phyloP scores from a whole-genome alignment of 2,113 vertebrate species.

The Rhizomys pruinosus region DNA sequence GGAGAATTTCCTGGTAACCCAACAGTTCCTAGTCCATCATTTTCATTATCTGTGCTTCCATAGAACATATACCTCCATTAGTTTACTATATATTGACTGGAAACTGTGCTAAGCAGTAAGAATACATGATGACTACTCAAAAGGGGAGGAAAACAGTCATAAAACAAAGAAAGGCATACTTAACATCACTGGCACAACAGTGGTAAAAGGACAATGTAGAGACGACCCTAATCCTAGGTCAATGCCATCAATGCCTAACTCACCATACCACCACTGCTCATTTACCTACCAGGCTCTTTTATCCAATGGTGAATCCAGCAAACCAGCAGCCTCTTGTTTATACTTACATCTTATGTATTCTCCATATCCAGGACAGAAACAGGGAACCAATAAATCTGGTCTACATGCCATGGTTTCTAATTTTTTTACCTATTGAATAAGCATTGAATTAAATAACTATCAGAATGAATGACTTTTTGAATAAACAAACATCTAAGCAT shows the following conservation, averaged over 20 bases:
- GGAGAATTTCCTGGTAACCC: neutral
- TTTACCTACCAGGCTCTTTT: neutral
- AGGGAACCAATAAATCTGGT: neutral
- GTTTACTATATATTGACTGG: neutral
- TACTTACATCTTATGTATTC: neutral
- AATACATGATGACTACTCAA: neutral
- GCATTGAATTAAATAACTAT: neutral
- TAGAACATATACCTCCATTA: neutral
- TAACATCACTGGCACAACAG: no score
- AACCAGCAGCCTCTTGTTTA: neutral
- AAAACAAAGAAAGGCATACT: neutral
- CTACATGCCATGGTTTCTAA: slow-evolving; percentile 1
- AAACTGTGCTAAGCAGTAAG: neutral
- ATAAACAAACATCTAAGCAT: neutral
- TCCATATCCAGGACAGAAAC: neutral
- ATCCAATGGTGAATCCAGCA: neutral
- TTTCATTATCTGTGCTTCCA: neutral
- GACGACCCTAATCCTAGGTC: neutral
- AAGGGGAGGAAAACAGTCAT: neutral
- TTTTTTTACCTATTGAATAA: neutral
- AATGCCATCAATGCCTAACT: neutral
- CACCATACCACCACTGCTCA: neutral
- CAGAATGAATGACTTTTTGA: slow-evolving; percentile 34
- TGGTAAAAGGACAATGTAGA: neutral
- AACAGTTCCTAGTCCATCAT: neutral